A percentile compares a stretch with the other conserved stretches of the same genome.
phyloP scores from a whole-genome alignment of 2,113 vertebrate species.

The Podarcis raffonei region DNA sequence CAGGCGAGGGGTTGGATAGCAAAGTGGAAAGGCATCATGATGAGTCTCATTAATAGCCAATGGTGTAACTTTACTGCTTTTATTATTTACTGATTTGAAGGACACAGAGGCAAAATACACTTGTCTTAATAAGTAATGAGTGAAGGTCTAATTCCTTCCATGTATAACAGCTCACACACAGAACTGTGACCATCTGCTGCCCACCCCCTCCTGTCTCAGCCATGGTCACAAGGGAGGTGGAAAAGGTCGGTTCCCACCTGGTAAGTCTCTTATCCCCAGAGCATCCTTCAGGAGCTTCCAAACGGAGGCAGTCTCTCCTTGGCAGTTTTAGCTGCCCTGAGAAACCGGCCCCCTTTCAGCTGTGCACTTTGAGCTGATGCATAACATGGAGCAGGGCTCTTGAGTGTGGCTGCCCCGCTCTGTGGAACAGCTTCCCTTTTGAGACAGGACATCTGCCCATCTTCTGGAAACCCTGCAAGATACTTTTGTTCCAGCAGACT shows the following conservation, averaged over 20 bases:
- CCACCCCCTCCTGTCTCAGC: not conserved
- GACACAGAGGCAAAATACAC: not conserved
- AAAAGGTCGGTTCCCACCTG: not conserved
- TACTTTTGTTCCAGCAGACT: no score
- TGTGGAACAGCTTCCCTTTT: no score
- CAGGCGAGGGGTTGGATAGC: not conserved
- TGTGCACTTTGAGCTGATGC: not conserved
- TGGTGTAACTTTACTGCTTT: not conserved
- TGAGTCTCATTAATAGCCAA: not conserved
- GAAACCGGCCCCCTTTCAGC: not conserved
- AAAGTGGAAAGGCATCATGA: not conserved
- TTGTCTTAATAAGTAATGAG: not conserved
- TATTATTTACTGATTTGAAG: not conserved
- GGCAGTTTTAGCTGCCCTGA: not conserved
- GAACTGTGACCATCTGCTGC: not conserved
- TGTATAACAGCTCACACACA: not conserved
- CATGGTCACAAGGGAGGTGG: not conserved
- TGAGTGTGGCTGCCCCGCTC: no score
- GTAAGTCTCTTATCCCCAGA: not conserved
- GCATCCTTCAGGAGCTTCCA: no score
- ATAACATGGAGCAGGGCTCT: no score
- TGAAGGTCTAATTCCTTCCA: not conserved
- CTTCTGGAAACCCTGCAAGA: no score
- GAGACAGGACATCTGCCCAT: no score
- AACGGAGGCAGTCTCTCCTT: not conserved